Conservation (phyloP, 2,888 invertebrate genomes). For the Hyalella azteca region DNA sequence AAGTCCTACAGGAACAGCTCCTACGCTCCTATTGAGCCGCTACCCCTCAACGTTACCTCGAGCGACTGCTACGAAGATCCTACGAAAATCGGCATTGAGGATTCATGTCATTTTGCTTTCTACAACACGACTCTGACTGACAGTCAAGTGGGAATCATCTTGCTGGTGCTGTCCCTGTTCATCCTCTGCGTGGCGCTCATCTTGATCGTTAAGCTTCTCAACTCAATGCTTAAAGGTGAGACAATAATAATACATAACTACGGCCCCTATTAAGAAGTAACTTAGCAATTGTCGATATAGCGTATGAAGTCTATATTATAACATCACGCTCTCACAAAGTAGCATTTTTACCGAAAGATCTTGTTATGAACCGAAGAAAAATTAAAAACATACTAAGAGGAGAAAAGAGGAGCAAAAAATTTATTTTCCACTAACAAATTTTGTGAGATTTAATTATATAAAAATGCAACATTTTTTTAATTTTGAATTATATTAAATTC, state of each 20-base stretch:
- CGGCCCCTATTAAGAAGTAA: background rate
- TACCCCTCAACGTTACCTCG: background rate
- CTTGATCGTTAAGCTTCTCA: slow-evolving; percentile 66
- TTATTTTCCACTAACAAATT: no score
- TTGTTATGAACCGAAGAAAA: background rate
- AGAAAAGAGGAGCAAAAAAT: background rate
- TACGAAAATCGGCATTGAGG: background rate
- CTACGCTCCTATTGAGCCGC: background rate
- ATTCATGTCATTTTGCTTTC: slow-evolving; percentile 52
- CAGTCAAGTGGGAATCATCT: slow-evolving; percentile 64
- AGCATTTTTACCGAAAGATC: background rate
- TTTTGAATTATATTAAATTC: no score
- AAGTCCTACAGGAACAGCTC: slow-evolving; percentile 21
- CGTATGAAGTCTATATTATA: background rate
- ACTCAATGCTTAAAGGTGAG: slow-evolving; percentile 63
- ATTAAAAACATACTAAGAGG: background rate
- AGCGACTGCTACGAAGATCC: background rate
- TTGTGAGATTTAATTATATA: no score
- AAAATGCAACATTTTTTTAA: no score
- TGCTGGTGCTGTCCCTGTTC: slow-evolving; percentile 65
- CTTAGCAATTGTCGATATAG: background rate
- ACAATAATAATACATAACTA: background rate
- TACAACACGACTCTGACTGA: slow-evolving; percentile 62
- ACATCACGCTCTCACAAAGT: background rate
- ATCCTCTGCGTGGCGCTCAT: slow-evolving; percentile 66